phyloP scores from a whole-genome alignment of 2,797 vertebrate species.

The Centropyge bicolor region DNA sequence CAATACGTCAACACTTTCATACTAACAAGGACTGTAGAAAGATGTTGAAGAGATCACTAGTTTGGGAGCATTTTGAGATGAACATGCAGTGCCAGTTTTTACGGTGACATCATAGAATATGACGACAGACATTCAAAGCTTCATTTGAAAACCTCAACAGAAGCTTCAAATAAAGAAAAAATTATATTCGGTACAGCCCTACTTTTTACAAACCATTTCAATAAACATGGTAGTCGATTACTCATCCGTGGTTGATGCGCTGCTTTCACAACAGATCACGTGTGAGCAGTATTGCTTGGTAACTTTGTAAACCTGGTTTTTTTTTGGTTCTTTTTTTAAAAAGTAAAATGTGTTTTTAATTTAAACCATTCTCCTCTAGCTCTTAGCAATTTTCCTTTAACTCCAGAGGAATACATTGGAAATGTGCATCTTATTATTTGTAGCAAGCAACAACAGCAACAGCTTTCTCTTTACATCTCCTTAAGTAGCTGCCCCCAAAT shows the following conservation, averaged over 20 bases:
- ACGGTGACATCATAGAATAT: too few relatives aligned
- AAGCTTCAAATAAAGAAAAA: too few relatives aligned
- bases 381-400: not conserved
- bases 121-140: too few relatives aligned
- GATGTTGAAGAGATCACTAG: too few relatives aligned
- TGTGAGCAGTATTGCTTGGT: not conserved
- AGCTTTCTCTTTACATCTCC: conserved; percentile 23
- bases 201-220: not conserved
- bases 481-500: conserved; percentile 46
- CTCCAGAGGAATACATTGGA: not conserved
- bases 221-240: not conserved
- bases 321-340: not conserved
- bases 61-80: too few relatives aligned
- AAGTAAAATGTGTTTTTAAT: not conserved
- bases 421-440: conserved; percentile 25
- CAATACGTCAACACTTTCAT: too few relatives aligned
- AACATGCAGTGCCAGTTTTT: too few relatives aligned
- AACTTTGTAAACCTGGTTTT: not conserved
- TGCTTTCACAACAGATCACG: not conserved
- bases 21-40: too few relatives aligned
- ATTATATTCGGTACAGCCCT: too few relatives aligned
- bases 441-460: conserved; percentile 1
- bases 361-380: not conserved
- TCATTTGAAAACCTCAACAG: too few relatives aligned
- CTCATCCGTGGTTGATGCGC: not conserved